These are phyloP conservation scores for Sebastes kiyomatsui DNA, from an alignment of 2,797 vertebrate genomes.

Conservation along the genomic window DNA sequence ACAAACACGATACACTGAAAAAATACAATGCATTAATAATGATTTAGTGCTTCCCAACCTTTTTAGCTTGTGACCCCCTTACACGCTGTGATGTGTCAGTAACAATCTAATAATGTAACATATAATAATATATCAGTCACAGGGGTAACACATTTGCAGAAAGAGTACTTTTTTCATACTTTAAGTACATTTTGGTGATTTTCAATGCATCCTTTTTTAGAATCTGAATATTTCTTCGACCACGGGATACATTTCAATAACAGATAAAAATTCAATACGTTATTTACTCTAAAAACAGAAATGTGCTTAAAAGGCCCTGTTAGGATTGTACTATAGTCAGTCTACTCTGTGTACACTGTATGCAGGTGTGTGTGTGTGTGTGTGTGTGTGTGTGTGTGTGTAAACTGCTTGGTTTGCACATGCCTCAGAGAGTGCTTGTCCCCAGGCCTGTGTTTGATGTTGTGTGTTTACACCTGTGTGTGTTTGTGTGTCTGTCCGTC, in stretches of 20 bases:
- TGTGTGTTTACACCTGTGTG: slow-evolving; percentile 51
- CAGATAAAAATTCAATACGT: neutral
- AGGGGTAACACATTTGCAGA: neutral
- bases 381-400: neutral
- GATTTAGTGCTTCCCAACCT: neutral
- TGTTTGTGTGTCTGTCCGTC: slow-evolving; percentile 1
- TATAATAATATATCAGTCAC: neutral
- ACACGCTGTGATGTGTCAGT: neutral
- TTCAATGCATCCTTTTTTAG: neutral
- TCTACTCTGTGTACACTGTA: neutral
- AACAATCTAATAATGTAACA: neutral
- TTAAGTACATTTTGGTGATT: too few relatives aligned
- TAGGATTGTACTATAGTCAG: neutral
- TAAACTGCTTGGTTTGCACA: slow-evolving; percentile 20
- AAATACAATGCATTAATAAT: neutral
- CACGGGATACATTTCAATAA: neutral
- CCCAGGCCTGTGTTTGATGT: slow-evolving; percentile 47
- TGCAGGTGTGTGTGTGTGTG: slow-evolving; percentile 1
- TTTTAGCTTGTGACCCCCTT: neutral
- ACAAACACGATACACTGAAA: too few relatives aligned
- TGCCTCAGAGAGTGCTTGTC: slow-evolving; percentile 28
- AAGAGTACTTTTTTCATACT: neutral
- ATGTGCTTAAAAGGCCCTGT: neutral
- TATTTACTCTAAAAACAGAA: neutral
- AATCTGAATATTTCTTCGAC: neutral